Base-by-base conservation (phyloP, 1,140 invertebrate species). In the Pseudomyrmex concolor region DNA sequence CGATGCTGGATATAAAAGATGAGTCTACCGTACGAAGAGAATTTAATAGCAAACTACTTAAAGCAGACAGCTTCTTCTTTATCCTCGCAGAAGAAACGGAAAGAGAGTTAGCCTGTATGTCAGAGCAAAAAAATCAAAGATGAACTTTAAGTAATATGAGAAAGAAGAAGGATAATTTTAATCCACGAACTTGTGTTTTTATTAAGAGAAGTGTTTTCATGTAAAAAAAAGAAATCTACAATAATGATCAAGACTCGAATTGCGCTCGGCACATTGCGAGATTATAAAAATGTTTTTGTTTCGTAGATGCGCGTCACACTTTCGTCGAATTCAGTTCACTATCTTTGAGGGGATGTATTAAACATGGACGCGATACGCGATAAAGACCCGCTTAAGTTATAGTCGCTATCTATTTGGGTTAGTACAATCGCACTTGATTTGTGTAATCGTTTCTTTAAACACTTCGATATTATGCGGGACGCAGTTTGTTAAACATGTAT, bases 361-460 rank as follows among this genome's bases (percentile, higher is more conserved):
- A 54, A 86, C 66, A 62, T 59, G 34, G 45, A 8, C 15, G 54
- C 57, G 19, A 48, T 70, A n/a, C 7, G 34, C 34, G 85, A 85
- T 86, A 84, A 34, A 86, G 59, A 5, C 89, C 87, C 86, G 86
- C 85, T 89, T 74, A 70, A 86, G 73, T 90, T 86, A 67, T 86
- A 34, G 34, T 88, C 86, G 90, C 91, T 93, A 93, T 93, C 92
- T 93, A 92, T 92, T 91, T 92, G 84, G 92, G 92, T 92, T 91
- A 92, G 84, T 64, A n/a, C 64, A 19, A 48, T 77, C 34, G 55
- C 43, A 25, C 76, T 57, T 76, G 48, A 84, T 84, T 83, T 64
- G 50, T 73, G 67, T 59, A 59, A 55, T 54, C 54, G 12, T 59
- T 64, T 78, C 60, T 67, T 78, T 17, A 78, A 72, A 64, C n/a